Evolutionary conservation across 2,888 invertebrate species (phyloP), one percentile per base, ranked within the genome.

Genomic region (Torymus tubicola): DNA sequence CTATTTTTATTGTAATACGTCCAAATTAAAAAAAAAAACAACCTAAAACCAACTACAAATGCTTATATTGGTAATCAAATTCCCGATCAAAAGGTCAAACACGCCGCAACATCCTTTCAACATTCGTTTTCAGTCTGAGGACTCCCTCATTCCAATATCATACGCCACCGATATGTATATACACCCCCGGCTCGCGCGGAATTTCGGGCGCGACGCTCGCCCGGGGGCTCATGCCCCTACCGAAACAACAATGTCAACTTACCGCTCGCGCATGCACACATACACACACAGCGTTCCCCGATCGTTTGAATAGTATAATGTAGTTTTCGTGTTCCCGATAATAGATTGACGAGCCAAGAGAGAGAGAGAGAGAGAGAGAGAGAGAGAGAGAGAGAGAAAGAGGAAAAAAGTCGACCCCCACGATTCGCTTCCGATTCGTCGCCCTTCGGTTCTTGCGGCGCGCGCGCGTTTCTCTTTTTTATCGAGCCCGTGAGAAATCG

Each of bases 241-340:
- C 88, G 89, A 88, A 90, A 90, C 88, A 90, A 90, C 89, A 90
- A 88, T 89, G 90, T 89, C 89, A 89, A 90, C 89, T 88, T 87
- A 86, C 86, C 86, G 82, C 78, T 5, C 42, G 8, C 1, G 42
- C 8, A 8, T 8, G 42, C 8, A 8, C 8, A 8, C 42, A 8
- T 1, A 8, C 42, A 42, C 42, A 42, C 42, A 42, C 8, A 85
- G 83, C 86, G 53, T 69, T 77, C 81, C 77, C 85, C 86, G 85
- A 88, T 88, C 88, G 87, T 88, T 90, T 88, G 86, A 88, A 89
- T 88, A 88, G 87, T 88, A 86, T 88, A 88, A 88, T 88, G 88
- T 87, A 85, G 85, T 88, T 89, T 87, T 87, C 88, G 85, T 88
- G 89, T 89, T 85, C 52, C 21, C 71, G 71, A 75, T 81, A 78